Conservation (phyloP, 2,888 invertebrate genomes). For the Vannuccia rotundouncinata region DNA sequence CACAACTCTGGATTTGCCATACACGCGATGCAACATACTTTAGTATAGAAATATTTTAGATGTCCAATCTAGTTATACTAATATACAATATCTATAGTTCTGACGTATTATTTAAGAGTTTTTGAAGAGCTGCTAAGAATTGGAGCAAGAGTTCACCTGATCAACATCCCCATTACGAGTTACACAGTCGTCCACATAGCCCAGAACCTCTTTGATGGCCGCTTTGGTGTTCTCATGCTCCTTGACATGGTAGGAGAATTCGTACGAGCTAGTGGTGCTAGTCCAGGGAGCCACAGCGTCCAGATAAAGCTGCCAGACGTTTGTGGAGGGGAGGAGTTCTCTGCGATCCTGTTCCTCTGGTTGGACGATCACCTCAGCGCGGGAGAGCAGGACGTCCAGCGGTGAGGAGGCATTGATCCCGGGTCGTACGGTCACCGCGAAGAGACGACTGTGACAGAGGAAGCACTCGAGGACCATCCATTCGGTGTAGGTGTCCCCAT, state of each 20-base stretch:
- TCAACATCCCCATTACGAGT: not conserved
- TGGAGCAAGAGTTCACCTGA: not conserved
- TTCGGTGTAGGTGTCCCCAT: not conserved
- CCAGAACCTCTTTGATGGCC: not conserved
- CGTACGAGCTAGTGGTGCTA: not conserved
- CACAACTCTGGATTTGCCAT: too few relatives aligned
- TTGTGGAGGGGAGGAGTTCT: not conserved
- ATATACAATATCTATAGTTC: too few relatives aligned
- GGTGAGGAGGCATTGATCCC: not conserved
- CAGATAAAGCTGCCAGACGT: not conserved
- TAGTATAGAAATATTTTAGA: too few relatives aligned
- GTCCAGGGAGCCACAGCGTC: not conserved
- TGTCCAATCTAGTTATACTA: too few relatives aligned
- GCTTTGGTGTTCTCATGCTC: not conserved
- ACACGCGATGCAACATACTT: too few relatives aligned
- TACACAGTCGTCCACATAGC: not conserved
- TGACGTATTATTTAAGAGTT: not conserved
- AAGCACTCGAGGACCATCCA: not conserved
- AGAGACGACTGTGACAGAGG: not conserved
- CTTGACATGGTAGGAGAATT: not conserved
- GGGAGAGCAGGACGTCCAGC: not conserved
- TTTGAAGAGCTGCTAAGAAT: too few relatives aligned
- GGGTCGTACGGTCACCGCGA: not conserved
- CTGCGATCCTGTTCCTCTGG: not conserved
- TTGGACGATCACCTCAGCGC: not conserved